Evolutionary conservation across 2,113 vertebrate genomes (phyloP), one percentile per base, ranked within the genome.

Genomic region (Oreochromis spilurus): DNA sequence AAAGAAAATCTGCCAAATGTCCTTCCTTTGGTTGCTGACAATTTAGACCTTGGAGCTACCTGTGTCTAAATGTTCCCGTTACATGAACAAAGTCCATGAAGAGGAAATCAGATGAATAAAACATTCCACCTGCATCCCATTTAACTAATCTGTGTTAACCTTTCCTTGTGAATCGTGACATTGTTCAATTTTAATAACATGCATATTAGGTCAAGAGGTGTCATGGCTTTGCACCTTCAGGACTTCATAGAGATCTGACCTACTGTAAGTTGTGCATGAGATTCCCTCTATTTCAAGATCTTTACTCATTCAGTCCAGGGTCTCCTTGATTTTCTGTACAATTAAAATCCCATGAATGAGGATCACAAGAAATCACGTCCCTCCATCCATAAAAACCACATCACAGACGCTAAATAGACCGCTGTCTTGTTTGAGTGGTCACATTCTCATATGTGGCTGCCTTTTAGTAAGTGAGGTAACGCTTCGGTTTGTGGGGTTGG

Each of bases 151-250:
- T 5, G 53, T 48, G 81, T 87, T 90, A 83, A 91, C 87, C 86
- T 91, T 78, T 90, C 80, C 82, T 40, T 82, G 82, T 81, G 80
- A 83, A 89, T 86, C 75, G 13, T 84, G 91, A 90, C 87, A 82
- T 86, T 91, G 84, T 84, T 89, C 60, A 65, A 55, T 81, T 92
- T 88, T 81, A 89, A 89, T 89, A 78, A 79, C 77, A 85, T 82
- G 85, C 79, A 54, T 72, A 84, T 84, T 16, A 81, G 86, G 84
- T 89, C 78, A 86, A 85, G 84, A 72, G 52, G 75, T 43, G 79
- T 75, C 80, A 17, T 50, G 87, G 38, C 82, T 90, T 62, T 67
- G 82, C 54, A 89, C 85, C 50, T 81, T 84, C 34, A 55, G 50
- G 79, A 84, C n/a, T 70, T 60, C 84, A 70, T 52, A 34, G 31